These are phyloP conservation scores for Meganola albula DNA, from an alignment of 2,888 invertebrate genomes.

Conservation along the genomic window DNA sequence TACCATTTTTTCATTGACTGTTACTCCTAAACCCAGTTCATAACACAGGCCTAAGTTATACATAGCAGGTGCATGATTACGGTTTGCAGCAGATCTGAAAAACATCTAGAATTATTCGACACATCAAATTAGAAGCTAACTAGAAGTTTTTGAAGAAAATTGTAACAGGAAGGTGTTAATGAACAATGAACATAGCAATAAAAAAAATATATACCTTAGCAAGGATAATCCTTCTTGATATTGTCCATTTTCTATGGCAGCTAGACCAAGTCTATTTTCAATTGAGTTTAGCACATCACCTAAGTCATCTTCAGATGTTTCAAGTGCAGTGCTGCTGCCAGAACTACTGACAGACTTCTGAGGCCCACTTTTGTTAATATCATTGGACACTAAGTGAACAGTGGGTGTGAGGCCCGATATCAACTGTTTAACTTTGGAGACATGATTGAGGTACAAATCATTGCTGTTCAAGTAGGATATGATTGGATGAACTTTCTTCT, in stretches of 20 bases:
- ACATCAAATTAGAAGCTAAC: too few species aligned
- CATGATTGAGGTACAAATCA: slow-evolving; percentile 33
- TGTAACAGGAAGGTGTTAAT: too few species aligned
- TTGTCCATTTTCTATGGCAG: slow-evolving; percentile 77
- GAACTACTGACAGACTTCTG: slow-evolving; percentile 16
- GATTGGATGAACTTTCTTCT: slow-evolving; percentile 40
- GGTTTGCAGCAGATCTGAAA: slow-evolving; percentile 72
- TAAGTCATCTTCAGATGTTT: slow-evolving; percentile 57
- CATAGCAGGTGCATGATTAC: slow-evolving; percentile 79
- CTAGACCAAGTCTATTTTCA: slow-evolving; percentile 78
- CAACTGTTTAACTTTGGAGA: slow-evolving; percentile 41
- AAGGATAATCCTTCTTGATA: slow-evolving; percentile 74
- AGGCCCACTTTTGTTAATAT: slow-evolving; percentile 20
- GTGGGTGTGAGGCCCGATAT: slow-evolving; percentile 44
- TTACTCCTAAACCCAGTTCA: slow-evolving; percentile 81
- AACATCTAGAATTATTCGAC: too few species aligned
- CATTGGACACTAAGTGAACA: slow-evolving; percentile 63
- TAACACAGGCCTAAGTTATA: slow-evolving; percentile 84
- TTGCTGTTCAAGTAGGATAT: slow-evolving; percentile 36
- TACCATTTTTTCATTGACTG: slow-evolving; percentile 77
- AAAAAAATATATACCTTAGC: slow-evolving; percentile 51
- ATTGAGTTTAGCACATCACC: slow-evolving; percentile 76
- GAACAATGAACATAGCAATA: too few species aligned
- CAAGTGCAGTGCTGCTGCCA: slow-evolving; percentile 28
- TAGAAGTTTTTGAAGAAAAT: too few species aligned